Evolutionary conservation across 2,888 invertebrate genomes (phyloP).

Genomic region (Aspidiotus rigidus): DNA sequence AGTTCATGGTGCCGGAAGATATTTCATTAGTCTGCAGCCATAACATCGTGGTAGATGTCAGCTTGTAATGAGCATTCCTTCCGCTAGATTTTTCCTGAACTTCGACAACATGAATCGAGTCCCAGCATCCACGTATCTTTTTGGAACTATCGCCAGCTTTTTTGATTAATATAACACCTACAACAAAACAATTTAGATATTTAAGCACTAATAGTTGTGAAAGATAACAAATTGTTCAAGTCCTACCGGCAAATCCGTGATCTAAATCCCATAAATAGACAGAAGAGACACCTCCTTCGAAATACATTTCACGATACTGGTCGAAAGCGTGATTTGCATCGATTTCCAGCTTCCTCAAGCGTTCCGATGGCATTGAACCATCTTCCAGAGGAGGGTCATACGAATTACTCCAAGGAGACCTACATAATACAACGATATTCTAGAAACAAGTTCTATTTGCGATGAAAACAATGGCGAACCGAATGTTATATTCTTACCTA

Average conservation of each 20-base stretch:
- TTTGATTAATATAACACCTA: conserved; percentile 94
- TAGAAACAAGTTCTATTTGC: not conserved
- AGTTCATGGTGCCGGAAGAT: conserved; percentile 96
- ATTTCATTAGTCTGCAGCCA: conserved; percentile 97
- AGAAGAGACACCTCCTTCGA: conserved; percentile 97
- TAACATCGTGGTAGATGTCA: conserved; percentile 97
- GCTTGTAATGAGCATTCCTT: conserved; percentile 90
- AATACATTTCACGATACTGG: conserved; percentile 98
- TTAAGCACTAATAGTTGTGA: not conserved
- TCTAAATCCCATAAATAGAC: conserved; percentile 99
- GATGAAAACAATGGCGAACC: not conserved
- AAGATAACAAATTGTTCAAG: not conserved
- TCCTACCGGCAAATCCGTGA: conserved; percentile 83
- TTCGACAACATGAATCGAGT: conserved; percentile 98
- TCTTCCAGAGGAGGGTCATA: conserved; percentile 97
- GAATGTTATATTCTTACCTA: conserved; percentile 48
- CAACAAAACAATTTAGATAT: not conserved
- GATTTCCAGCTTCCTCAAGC: conserved; percentile 86
- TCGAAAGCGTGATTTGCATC: conserved; percentile 98
- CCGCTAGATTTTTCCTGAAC: conserved; percentile 94
- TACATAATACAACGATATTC: conserved; percentile 40
- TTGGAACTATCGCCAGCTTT: conserved; percentile 97
- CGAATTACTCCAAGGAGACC: conserved; percentile 97
- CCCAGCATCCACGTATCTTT: conserved; percentile 99
- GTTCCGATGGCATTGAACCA: conserved; percentile 96